Base-by-base conservation (phyloP, 2,113 vertebrate species). In the Calidris pugnax region DNA sequence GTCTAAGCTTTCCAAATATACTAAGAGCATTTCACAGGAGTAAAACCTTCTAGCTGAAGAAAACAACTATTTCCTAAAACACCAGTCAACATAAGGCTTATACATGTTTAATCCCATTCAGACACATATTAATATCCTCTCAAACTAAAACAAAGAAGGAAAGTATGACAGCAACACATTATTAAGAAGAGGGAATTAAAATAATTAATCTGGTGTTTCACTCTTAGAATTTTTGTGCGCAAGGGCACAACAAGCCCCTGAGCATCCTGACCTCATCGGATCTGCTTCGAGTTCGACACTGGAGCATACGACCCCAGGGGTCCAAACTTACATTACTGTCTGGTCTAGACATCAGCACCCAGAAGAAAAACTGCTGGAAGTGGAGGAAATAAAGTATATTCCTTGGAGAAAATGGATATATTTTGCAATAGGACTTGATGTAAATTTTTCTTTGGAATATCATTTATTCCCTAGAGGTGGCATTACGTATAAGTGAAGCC, bases 41-140 rank as follows among this genome's bases (percentile, higher is more conserved):
- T 62, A 87, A 80, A 89, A 68, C 43, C 43, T 78, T 76, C n/a
- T n/a, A 83, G 71, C 51, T 90, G 56, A 87, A 94, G 59, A 74
- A 85, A 95, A 91, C 16, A 89, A 59, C 33, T 56, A 10, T 66
- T 84, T 89, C 50, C 69, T 87, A 87, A 91, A 93, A 45, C 11
- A 21, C 43, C 86, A 82, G 67, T 55, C 51, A 68, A 67, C 35
- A 35, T 51, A 73, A 81, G 47, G 69, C 45, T 92, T 95, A 83
- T 71, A 30, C 51, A 14, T 8, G 80, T 90, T 79, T 93, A 96
- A 90, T 93, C 59, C 87, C 73, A 90, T 89, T 96, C 67, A 90
- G 67, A 79, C 51, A 78, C 47, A 45, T 32, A 73, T 55, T 85
- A 83, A 92, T 87, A 95, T 32, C 51, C 85, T 89, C 93, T 92